Conservation (phyloP, 2,113 vertebrate species). For the Origma solitaria region DNA sequence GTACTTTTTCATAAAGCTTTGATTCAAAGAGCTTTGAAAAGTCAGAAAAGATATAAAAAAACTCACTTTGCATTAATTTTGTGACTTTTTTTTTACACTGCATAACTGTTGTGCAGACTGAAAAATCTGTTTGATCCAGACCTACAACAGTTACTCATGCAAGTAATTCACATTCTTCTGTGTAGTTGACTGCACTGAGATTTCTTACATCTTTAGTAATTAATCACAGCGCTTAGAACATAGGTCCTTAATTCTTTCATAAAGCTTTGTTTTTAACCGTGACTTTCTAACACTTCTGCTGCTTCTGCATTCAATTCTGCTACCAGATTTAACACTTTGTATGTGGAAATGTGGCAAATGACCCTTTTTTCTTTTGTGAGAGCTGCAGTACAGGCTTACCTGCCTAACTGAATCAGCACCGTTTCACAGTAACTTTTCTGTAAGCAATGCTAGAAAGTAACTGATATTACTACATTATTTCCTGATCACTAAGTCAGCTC, state of each 20-base stretch:
- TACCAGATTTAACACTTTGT: background rate
- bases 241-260: background rate
- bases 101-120: background rate
- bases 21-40: background rate
- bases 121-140: background rate
- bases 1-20: background rate
- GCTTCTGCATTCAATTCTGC: background rate
- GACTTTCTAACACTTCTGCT: background rate
- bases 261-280: background rate
- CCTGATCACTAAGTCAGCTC: background rate
- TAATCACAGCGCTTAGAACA: background rate
- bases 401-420: background rate
- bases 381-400: background rate
- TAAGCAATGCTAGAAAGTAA: background rate
- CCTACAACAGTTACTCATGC: background rate
- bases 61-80: background rate
- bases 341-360: background rate
- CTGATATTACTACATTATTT: background rate
- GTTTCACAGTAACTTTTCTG: background rate
- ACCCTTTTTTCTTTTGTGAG: background rate
- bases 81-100: background rate
- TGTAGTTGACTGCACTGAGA: background rate
- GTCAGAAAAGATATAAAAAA: background rate
- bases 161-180: background rate
- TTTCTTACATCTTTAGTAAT: background rate